Percentiles rank a stretch among this genome's conserved stretches.
These are phyloP conservation scores for Excalfactoria chinensis DNA, from an alignment of 2,113 vertebrate genomes.

Conservation along the genomic window DNA sequence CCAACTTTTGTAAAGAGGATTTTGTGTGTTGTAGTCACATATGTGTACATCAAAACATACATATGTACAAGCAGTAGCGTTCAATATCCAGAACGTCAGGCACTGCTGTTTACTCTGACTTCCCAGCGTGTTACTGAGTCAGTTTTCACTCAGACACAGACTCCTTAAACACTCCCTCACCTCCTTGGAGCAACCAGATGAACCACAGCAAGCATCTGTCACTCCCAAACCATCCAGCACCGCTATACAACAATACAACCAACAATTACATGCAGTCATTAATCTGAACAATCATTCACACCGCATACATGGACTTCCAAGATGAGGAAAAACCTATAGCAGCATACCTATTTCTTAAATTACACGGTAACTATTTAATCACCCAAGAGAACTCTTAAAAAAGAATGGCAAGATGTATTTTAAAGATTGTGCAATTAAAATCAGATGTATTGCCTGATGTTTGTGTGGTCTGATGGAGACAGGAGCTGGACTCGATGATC, in stretches of 20 bases:
- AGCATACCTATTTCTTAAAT: not conserved
- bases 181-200: not conserved
- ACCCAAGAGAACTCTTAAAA: not conserved
- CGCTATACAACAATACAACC: accelerated
- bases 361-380: not conserved
- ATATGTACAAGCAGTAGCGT: not conserved
- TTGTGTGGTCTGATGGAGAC: no score
- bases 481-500: no score
- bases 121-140: not conserved
- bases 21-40: no score
- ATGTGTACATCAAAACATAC: not conserved
- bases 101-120: not conserved
- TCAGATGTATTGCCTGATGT: no score
- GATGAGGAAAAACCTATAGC: not conserved
- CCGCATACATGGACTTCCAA: not conserved
- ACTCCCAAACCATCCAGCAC: not conserved
- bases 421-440: not conserved
- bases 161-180: not conserved
- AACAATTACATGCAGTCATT: not conserved
- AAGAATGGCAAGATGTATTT: not conserved
- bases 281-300: not conserved
- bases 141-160: not conserved
- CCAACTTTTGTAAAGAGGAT: not conserved
- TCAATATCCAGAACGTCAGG: not conserved
- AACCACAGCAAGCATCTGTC: not conserved